phyloP scores from a whole-genome alignment of 1,140 invertebrate species.

The Hyles euphorbiae region DNA sequence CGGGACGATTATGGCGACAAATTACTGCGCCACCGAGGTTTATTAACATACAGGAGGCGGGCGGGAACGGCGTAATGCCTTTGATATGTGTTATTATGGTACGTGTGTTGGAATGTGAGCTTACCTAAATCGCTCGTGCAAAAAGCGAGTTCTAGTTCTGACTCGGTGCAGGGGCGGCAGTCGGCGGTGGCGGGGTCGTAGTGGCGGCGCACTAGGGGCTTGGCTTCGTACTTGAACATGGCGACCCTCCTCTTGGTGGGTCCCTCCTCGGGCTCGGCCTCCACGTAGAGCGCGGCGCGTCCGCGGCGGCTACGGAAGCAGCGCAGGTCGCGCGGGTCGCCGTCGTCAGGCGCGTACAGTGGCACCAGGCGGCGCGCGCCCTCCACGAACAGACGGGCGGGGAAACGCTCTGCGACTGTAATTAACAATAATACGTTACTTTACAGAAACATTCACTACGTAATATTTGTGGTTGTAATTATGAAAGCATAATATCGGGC shows the following conservation, averaged over 20 bases:
- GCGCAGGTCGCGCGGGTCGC: slow-evolving; percentile 76
- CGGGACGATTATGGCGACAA: slow-evolving; percentile 56
- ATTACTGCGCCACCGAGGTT: slow-evolving; percentile 50
- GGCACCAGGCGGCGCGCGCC: slow-evolving; percentile 78
- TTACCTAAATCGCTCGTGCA: slow-evolving; percentile 88
- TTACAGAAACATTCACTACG: background rate
- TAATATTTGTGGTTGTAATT: no score
- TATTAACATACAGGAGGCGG: slow-evolving; percentile 37
- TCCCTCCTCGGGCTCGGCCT: slow-evolving; percentile 72
- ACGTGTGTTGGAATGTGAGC: slow-evolving; percentile 24
- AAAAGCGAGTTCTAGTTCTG: slow-evolving; percentile 85
- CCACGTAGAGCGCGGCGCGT: slow-evolving; percentile 84
- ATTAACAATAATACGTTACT: slow-evolving; percentile 8
- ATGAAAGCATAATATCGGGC: no score
- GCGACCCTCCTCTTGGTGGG: slow-evolving; percentile 71
- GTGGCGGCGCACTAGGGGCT: slow-evolving; percentile 69
- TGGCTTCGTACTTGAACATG: slow-evolving; percentile 82
- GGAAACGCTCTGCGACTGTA: slow-evolving; percentile 55
- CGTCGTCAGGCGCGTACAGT: slow-evolving; percentile 79
- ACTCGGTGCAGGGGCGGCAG: slow-evolving; percentile 85
- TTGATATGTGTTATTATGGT: no score
- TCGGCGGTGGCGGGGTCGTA: slow-evolving; percentile 80
- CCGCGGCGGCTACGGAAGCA: slow-evolving; percentile 83
- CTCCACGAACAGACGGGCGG: slow-evolving; percentile 84
- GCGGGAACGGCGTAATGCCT: background rate